A percentile compares a stretch with the other conserved stretches of the same genome.
Conservation (phyloP, 2,113 vertebrate species). For the Leptobrachium ailaonicum region DNA sequence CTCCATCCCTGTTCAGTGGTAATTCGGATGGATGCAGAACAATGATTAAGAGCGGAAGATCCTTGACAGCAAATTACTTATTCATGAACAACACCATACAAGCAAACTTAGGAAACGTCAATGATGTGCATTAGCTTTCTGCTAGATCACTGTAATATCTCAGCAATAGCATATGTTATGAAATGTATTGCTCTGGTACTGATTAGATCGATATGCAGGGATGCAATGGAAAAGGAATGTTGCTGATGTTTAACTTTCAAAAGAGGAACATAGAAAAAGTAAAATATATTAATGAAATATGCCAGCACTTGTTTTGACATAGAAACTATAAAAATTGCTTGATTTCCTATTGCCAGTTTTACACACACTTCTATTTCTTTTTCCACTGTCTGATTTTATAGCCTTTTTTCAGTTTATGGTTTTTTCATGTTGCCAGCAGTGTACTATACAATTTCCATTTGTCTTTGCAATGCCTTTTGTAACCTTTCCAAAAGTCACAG, state of each 20-base stretch:
- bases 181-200: too few species aligned
- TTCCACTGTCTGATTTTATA: conserved; percentile 20
- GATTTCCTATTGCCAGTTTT: not conserved
- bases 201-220: too few species aligned
- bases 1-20: too few species aligned
- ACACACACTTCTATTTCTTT: not conserved
- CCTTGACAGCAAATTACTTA: too few species aligned
- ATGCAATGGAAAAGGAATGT: not conserved
- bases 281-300: not conserved
- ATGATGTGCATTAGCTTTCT: too few species aligned
- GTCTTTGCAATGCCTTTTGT: conserved; percentile 24
- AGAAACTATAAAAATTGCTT: not conserved
- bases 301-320: not conserved
- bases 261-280: not conserved
- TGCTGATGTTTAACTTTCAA: not conserved
- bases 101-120: too few species aligned
- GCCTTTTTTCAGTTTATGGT: conserved; percentile 15
- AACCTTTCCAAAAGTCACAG: conserved; percentile 28
- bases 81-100: too few species aligned
- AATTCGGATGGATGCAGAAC: too few species aligned
- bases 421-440: conserved; percentile 25
- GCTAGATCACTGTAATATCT: too few species aligned
- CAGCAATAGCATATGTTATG: too few species aligned
- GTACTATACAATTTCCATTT: conserved; percentile 23
- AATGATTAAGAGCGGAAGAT: too few species aligned